Conservation (phyloP, 2,888 invertebrate genomes). For the Hyalella azteca region DNA sequence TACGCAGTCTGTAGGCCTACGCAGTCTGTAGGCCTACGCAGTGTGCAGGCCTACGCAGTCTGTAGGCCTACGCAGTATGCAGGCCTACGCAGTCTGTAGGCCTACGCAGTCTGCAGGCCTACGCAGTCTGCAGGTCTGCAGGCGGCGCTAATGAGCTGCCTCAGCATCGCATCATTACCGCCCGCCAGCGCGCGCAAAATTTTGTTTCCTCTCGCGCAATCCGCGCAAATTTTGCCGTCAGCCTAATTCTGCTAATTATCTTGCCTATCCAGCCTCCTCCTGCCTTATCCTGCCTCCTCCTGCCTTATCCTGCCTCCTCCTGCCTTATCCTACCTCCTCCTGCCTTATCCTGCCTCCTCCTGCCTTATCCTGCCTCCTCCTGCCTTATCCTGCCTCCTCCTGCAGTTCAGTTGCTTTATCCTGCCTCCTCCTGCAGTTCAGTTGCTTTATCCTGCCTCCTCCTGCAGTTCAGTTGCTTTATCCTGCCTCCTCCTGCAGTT, state of each 20-base stretch:
- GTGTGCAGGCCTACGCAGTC: too few species aligned
- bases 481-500: too few species aligned
- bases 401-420: too few species aligned
- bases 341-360: not conserved
- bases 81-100: too few species aligned
- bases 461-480: too few species aligned
- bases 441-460: too few species aligned
- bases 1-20: too few species aligned
- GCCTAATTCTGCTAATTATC: slow-evolving; percentile 12
- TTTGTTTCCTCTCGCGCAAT: not conserved
- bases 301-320: too few species aligned
- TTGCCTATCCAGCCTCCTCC: not conserved
- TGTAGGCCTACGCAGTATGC: too few species aligned
- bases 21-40: too few species aligned
- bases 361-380: not conserved
- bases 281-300: not conserved
- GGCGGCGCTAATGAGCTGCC: not conserved
- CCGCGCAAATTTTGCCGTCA: not conserved
- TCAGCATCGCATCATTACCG: not conserved
- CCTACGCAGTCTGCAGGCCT: not conserved
- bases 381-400: too few species aligned
- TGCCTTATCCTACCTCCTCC: not conserved
- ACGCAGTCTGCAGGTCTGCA: not conserved
- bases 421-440: too few species aligned
- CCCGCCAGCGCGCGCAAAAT: not conserved